Evolutionary conservation across 2,113 vertebrate species (phyloP).

Genomic region (Nothoprocta pentlandii): DNA sequence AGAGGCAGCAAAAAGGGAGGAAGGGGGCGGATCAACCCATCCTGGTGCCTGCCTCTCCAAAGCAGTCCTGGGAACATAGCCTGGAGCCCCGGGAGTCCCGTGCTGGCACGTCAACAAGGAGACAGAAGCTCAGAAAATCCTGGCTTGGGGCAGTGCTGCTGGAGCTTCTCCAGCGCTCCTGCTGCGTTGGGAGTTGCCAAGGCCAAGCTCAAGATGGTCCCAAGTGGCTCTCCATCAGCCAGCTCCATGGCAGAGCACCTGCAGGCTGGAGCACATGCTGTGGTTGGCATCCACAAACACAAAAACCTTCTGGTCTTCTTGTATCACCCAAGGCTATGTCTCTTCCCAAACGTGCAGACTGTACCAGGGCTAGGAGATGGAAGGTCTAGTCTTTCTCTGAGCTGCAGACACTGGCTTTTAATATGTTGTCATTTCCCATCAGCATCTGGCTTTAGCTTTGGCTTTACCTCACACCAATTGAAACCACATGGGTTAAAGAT

Average conservation of each 20-base stretch:
- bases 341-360: neutral
- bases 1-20: neutral
- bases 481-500: neutral
- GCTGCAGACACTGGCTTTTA: neutral
- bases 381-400: neutral
- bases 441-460: neutral
- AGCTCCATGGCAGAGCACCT: neutral
- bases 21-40: no score
- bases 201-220: no score
- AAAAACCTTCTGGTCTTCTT: neutral
- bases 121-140: neutral
- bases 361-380: rapidly evolving
- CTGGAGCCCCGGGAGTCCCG: no score
- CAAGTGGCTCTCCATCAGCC: neutral
- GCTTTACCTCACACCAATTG: neutral
- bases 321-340: neutral
- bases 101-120: neutral
- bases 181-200: no score
- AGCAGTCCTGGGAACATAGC: no score
- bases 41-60: no score
- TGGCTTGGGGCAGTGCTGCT: rapidly evolving
- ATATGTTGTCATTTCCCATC: neutral
- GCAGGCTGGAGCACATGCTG: rapidly evolving
- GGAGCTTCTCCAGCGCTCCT: rapidly evolving
- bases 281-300: neutral